Base-by-base conservation (phyloP, 2,888 invertebrate genomes). In the Cancer borealis region DNA sequence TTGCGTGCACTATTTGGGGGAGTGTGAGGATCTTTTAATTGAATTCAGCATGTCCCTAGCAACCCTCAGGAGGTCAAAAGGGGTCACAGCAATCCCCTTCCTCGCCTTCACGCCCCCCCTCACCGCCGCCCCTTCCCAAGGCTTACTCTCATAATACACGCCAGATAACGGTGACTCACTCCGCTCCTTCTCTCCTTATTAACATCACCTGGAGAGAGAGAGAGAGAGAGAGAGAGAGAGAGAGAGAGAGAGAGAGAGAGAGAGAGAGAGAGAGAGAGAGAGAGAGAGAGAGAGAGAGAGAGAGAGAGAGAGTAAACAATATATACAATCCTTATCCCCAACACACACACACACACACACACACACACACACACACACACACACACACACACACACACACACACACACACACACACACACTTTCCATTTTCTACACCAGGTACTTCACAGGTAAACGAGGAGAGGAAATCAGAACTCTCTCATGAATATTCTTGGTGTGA, bases 201-300 rank as follows among this genome's bases (percentile, higher is more conserved):
- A 84, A 14, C 39, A 30, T 12, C 39, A 39, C 39, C 30, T 14
- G 3, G 84, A 39, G 39, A 84, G 84, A 84, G 84, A 84, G 84
- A 84, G 84, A 84, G 84, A 84, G 79, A 79, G 79, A 30, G 30
- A 30, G 30, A 79, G 79, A 79, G 79, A 79, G 79, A 79, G 79
- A 79, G 79, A 79, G 79, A 79, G 79, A 79, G 79, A 79, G 79
- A 79, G 79, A 79, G 79, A 79, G 79, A 79, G 26, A 79, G 26
- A 79, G 26, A 79, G n/a, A 30, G 79, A 30, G 26, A 79, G 79
- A 79, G n/a, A 79, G 26, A n/a, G n/a, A 79, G 79, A 79, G n/a
- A 79, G 79, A 79, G n/a, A 79, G 79, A 30, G n/a, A 79, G 26
- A 79, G 79, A 79, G 60, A 66, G 60, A 66, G 60, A 66, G 60